Evolutionary conservation across 2,797 vertebrate species (phyloP), one percentile per base, ranked within the genome.

Genomic region (Microctenopoma lineatum): DNA sequence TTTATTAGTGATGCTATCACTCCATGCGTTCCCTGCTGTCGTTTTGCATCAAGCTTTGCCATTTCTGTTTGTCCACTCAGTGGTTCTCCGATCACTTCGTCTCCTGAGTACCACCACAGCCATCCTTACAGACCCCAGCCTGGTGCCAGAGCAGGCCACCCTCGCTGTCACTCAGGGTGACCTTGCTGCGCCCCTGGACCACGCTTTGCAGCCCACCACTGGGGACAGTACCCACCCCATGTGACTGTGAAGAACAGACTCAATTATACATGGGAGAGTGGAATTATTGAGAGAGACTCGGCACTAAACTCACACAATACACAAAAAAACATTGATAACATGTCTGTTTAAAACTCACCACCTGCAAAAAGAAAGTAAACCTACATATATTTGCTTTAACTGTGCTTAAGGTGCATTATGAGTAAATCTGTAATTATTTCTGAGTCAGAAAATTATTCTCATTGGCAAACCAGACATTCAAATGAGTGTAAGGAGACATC

Each of bases 31-130:
- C 18, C n/a, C 21, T 5, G 0, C 9, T n/a, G 4, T 46, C 5
- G 7, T 18, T 11, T 70, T 6, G 3, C 57, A 7, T 38, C 2
- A 38, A 39, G 53, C 27, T 66, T 51, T 47, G 9, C 50, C 25
- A 1, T 70, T 27, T 52, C 51, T 46, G n/a, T 57, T 29, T 18
- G 1, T 73, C 18, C 15, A 7, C 4, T 59, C 87, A 99, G 98
- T 96, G 68, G 95, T 97, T 75, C 88, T 98, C 84, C 97, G 93
- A 85, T 97, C 97, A 66, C 96, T 99, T 46, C 96, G 98, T 57
- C 95, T 97, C 83, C 93, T 99, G 82, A 97, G 98, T 77, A 95
- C 96, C 29, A 96, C 96, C 70, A 99, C 96, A 0, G 92, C 96
- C 72, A 98, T 99, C 89, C 92, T 99, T 70, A 95, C 94, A 0